Evolutionary conservation across 2,113 vertebrate genomes (phyloP).

Genomic region (Lophura nycthemera): DNA sequence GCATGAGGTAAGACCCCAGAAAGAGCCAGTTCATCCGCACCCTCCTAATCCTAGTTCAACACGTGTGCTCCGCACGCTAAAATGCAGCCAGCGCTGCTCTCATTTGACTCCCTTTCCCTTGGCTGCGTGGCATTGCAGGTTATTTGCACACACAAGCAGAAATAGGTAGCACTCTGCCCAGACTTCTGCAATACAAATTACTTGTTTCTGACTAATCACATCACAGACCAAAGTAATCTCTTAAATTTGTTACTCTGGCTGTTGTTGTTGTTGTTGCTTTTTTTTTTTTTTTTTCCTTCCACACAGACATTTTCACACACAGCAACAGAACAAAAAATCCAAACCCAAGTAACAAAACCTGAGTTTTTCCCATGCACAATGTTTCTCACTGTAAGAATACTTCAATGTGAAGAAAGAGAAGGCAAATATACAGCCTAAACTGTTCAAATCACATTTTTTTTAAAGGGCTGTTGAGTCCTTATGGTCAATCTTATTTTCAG

Average conservation of each 20-base stretch:
- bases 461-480: neutral
- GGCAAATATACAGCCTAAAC: neutral
- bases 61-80: fast-evolving
- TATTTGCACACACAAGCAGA: neutral
- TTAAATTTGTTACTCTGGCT: neutral
- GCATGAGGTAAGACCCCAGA: neutral
- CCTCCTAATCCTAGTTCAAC: neutral
- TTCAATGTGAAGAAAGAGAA: neutral
- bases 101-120: neutral
- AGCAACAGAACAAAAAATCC: constrained; percentile 5
- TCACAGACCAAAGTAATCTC: neutral
- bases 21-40: neutral
- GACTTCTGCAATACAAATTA: neutral
- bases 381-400: neutral
- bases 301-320: neutral
- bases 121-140: neutral
- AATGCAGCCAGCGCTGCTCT: neutral
- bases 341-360: neutral
- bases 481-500: neutral
- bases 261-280: neutral
- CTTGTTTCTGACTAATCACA: neutral
- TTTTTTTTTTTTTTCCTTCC: neutral
- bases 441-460: neutral
- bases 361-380: neutral
- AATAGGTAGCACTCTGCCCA: neutral